Conservation (phyloP, 2,888 invertebrate species). For the Ellobium chinense region DNA sequence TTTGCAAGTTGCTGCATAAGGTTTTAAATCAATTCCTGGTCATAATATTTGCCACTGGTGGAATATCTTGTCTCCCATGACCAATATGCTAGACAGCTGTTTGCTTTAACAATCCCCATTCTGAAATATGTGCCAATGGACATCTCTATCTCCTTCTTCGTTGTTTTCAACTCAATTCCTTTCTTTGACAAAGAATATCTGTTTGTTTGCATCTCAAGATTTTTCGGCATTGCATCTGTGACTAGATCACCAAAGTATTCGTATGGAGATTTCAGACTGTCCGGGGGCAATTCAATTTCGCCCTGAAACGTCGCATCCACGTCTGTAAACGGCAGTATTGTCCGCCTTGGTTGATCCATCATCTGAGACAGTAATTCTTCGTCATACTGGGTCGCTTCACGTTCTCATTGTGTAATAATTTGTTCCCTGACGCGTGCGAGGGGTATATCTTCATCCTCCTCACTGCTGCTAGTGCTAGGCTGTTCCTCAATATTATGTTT, state of each 20-base stretch:
- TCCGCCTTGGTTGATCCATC: background rate
- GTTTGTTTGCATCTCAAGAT: conserved; percentile 25
- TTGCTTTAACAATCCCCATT: conserved; percentile 50
- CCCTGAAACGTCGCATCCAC: background rate
- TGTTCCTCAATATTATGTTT: no score
- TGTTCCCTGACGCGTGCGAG: background rate
- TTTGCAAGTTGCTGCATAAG: conserved; percentile 37
- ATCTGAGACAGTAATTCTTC: background rate
- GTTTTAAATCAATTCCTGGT: conserved; percentile 44
- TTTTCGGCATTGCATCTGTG: conserved; percentile 24
- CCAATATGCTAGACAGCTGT: conserved; percentile 44
- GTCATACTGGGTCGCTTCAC: background rate
- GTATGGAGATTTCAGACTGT: conserved; percentile 21
- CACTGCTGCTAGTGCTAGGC: no score
- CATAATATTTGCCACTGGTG: conserved; percentile 46
- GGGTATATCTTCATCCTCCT: background rate
- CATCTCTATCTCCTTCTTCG: conserved; percentile 45
- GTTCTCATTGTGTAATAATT: background rate
- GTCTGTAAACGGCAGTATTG: background rate
- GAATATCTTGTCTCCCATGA: conserved; percentile 38
- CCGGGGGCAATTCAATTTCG: background rate
- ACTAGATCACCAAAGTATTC: conserved; percentile 17
- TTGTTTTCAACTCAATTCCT: conserved; percentile 28
- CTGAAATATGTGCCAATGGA: conserved; percentile 47
- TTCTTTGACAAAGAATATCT: no score